Evolutionary conservation across 92 coral and sea anemone genomes (phyloP), one percentile per base, ranked within the genome.

Genomic region (Epizoanthus rinbou): DNA sequence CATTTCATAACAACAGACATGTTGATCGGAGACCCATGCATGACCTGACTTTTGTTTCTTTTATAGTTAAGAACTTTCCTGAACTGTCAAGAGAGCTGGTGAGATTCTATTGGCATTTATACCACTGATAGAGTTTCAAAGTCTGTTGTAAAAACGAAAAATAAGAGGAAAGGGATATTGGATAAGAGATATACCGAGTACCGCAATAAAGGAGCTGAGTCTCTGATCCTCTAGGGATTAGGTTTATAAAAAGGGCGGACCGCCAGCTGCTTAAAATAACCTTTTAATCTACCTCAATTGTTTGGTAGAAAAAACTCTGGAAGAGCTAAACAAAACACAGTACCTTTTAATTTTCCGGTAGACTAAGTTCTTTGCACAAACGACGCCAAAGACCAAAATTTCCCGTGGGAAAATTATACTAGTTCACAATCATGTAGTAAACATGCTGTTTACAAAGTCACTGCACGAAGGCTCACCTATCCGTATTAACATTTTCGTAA

Each of bases 321-420:
- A 53, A 31, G 28, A 28, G 47, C 15, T 17, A 41, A 74, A 74
- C 80, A 53, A 74, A 74, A 73, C 79, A n/a, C 21, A 31, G 18
- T 8, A 17, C 28, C 56, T 57, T 53, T 74, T 54, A 74, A 74
- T 23, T 74, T 23, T 56, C 24, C 63, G 24, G 80, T 50, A 74
- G 80, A 31, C 35, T 74, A 74, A 17, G 79, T 53, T 73, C 31
- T 24, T 33, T 22, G 43, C 62, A 24, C 39, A 15, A 73, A 62
- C 39, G 39, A 73, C 22, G 79, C 41, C 35, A 73, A 14, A 33
- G 21, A 13, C 22, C 18, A 5, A 73, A 53, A 22, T 73, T 73
- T 73, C 63, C 79, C 79, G 79, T 52, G 79, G 79, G 79, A 73
- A 73, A 73, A 25, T 73, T 24, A 31, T 23, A 1, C 18, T 11